These are phyloP conservation scores for Eptesicus fuscus DNA, from an alignment of 2,113 vertebrate species.

Conservation along the genomic window DNA sequence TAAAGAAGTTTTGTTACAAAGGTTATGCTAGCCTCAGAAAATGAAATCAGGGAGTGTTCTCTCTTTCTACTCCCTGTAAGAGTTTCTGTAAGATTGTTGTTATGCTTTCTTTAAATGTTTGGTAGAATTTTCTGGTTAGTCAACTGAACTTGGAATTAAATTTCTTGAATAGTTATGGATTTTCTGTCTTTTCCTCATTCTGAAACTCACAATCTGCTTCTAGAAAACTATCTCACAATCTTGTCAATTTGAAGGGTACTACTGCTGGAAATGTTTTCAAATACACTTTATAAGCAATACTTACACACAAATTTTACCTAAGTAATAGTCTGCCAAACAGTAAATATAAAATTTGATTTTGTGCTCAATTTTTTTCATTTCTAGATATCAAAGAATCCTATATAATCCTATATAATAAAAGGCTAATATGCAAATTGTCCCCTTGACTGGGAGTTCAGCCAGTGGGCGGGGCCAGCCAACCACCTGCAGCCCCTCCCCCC, in stretches of 20 bases:
- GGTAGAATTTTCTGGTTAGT: not conserved
- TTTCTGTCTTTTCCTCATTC: constrained; percentile 19
- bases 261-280: not conserved
- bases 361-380: not conserved
- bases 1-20: constrained; percentile 30
- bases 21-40: constrained; percentile 24
- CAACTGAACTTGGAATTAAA: constrained; percentile 26
- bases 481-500: too few relatives aligned
- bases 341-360: constrained; percentile 6
- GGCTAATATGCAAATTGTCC: too few relatives aligned
- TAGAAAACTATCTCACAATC: not conserved
- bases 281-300: constrained; percentile 1
- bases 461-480: too few relatives aligned
- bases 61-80: not conserved
- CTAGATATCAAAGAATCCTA: not conserved
- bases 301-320: not conserved
- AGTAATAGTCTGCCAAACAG: not conserved
- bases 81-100: not conserved
- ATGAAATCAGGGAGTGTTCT: not conserved
- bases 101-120: not conserved
- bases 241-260: not conserved
- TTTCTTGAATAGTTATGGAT: not conserved
- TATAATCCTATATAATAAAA: not conserved
- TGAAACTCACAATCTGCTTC: constrained; percentile 33
- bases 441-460: too few relatives aligned